Conservation (phyloP, 2,113 vertebrate species). For the rabbit (Oryctolagus cuniculus) region DNA sequence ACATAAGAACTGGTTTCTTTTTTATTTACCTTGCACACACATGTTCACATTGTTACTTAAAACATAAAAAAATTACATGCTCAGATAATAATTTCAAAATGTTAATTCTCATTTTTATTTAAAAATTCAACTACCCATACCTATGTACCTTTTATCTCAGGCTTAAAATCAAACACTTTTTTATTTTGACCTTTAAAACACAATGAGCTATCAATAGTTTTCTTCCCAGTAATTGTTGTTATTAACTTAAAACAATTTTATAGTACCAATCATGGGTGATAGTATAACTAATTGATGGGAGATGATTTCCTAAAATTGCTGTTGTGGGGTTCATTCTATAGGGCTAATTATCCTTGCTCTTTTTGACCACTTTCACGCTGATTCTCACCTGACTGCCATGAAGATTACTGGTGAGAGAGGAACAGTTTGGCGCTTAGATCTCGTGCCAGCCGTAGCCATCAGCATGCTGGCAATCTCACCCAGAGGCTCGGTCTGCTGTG, state of each 20-base stretch:
- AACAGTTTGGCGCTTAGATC: neutral
- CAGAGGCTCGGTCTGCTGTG: conserved; percentile 33
- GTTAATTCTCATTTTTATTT: neutral
- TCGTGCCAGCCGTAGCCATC: neutral
- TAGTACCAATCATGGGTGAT: conserved; percentile 64
- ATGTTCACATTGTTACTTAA: neutral
- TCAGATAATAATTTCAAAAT: neutral
- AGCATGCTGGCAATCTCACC: conserved; percentile 25
- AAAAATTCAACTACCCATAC: neutral
- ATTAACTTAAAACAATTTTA: conserved; percentile 24
- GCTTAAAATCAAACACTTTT: neutral
- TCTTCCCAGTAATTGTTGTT: conserved; percentile 62
- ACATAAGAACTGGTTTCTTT: neutral
- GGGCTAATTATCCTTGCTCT: conserved; percentile 82
- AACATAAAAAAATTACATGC: neutral
- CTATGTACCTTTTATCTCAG: neutral
- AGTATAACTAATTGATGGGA: conserved; percentile 66
- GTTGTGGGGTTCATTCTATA: conserved; percentile 75
- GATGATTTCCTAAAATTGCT: conserved; percentile 61
- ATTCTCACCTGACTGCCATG: conserved; percentile 72
- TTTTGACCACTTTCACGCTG: conserved; percentile 71
- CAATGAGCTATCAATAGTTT: conserved; percentile 51
- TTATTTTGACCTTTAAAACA: conserved; percentile 60
- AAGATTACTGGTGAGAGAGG: conserved; percentile 51
- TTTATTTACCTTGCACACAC: neutral